Evolutionary conservation across 2,797 vertebrate genomes (phyloP).

Genomic region (Phrynocephalus vlangalii): DNA sequence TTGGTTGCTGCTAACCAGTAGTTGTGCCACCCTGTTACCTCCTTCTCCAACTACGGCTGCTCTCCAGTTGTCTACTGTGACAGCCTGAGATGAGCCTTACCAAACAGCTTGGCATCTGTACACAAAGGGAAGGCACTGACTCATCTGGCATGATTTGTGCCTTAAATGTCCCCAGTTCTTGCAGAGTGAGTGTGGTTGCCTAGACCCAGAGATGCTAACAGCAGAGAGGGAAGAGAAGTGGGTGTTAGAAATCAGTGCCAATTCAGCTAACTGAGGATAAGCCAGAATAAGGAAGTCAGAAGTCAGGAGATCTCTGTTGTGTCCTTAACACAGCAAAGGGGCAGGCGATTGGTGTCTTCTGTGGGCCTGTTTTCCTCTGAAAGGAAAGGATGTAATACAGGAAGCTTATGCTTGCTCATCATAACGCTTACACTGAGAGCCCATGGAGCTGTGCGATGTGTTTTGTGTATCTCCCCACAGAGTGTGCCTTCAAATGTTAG

Average conservation of each 20-base stretch:
- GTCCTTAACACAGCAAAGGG: not conserved
- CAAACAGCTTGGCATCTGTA: no score
- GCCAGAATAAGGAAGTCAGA: not conserved
- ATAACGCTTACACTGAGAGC: conserved; percentile 62
- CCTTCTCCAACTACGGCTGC: not conserved
- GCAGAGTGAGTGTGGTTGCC: no score
- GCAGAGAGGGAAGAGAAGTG: not conserved
- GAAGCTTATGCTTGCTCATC: conserved; percentile 70
- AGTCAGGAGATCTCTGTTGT: not conserved
- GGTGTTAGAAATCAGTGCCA: not conserved
- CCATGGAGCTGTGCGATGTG: conserved; percentile 57
- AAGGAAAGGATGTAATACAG: conserved; percentile 69
- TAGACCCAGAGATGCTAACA: not conserved
- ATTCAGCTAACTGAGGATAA: not conserved
- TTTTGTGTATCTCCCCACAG: conserved; percentile 65
- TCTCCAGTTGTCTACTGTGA: no score
- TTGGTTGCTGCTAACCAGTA: not conserved
- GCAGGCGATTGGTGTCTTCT: conserved; percentile 57
- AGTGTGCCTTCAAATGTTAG: not conserved
- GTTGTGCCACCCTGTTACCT: not conserved
- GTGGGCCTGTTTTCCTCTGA: conserved; percentile 63
- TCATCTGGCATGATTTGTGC: not conserved
- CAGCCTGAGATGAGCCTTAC: not conserved
- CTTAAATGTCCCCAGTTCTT: no score
- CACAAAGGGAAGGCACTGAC: not conserved